A percentile compares a stretch with the other conserved stretches of the same genome.
These are phyloP conservation scores for Montipora capitata DNA, from an alignment of 92 coral and sea anemone species.

Conservation along the genomic window DNA sequence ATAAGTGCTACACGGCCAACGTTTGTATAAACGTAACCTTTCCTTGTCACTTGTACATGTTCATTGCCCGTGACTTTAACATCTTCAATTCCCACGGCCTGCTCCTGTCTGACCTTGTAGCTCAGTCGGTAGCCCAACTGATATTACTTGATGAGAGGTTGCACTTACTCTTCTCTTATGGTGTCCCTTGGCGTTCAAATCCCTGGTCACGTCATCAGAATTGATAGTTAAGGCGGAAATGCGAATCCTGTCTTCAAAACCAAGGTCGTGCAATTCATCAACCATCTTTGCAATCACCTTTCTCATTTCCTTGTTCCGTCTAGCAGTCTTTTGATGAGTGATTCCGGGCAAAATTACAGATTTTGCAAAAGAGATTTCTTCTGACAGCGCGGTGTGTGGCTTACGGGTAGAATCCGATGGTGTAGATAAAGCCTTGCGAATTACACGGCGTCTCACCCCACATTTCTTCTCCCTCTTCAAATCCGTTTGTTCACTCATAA, in stretches of 20 bases:
- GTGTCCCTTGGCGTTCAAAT: background rate
- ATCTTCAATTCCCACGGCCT: too few species aligned
- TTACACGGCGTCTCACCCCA: constrained; percentile 21
- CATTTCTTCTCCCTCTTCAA: constrained; percentile 9
- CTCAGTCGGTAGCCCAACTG: too few species aligned
- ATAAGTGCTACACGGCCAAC: too few species aligned
- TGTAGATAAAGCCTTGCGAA: constrained; percentile 19
- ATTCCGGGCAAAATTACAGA: constrained; percentile 23
- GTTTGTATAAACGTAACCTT: too few species aligned
- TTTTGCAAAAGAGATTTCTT: constrained; percentile 12
- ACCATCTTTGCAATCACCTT: constrained; percentile 14
- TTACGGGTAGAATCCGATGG: background rate
- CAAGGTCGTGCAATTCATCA: background rate
- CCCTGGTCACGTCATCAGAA: constrained; percentile 12
- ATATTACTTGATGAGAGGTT: too few species aligned
- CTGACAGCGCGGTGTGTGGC: constrained; percentile 9
- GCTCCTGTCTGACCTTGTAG: too few species aligned
- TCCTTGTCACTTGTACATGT: too few species aligned
- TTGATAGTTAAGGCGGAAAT: constrained; percentile 16
- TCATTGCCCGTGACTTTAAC: too few species aligned
- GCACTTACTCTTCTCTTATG: constrained; percentile 30
- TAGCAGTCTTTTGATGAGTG: background rate
- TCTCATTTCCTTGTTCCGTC: background rate
- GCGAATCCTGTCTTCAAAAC: background rate
- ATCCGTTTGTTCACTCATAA: constrained; percentile 2